Evolutionary conservation across 2,113 vertebrate species (phyloP), one percentile per base, ranked within the genome.

Genomic region (Channa argus): DNA sequence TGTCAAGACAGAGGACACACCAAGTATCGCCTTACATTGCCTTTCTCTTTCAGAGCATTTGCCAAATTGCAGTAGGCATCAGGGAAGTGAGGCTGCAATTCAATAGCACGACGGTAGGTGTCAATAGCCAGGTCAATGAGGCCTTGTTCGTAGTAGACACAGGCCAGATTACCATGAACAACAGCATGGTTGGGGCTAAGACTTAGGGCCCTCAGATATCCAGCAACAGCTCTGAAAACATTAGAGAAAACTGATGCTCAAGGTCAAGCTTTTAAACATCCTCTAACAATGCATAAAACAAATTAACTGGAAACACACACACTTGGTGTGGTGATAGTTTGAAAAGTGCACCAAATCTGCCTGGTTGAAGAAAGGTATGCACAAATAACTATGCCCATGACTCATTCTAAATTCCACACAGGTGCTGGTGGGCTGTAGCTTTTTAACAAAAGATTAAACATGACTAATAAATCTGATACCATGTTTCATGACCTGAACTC

Each of bases 51-150:
- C 64, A 99, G 93, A 14, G 98, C 98, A 5, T 99, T 99, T 90
- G 98, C 98, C 90, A 99, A 90, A 88, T 99, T 99, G 89, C 98
- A 99, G 67, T 99, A 99, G 61, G 98, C 98, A 0, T 99, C 98
- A 1, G 98, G 98, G 73, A 99, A 99, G 89, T 99, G 98, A 2
- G 98, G 98, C 51, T 99, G 98, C 24, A 99, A 90, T 79, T 99
- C 98, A 87, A 99, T 99, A 59, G 98, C 98, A 52, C 98, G 95
- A 41, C 98, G 95, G 93, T 99, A 99, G 45, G 98, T 99, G 86
- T 99, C 98, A 75, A 99, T 98, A 43, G 98, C 98, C 79, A 99
- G 90, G 89, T 99, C 98, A 78, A 99, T 99, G 62, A 99, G 93
- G 58, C 98, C 97, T 90, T 99, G 98, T 86, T 99, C 98, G 0